phyloP scores from a whole-genome alignment of 2,113 vertebrate species.

The Podarcis cretensis region DNA sequence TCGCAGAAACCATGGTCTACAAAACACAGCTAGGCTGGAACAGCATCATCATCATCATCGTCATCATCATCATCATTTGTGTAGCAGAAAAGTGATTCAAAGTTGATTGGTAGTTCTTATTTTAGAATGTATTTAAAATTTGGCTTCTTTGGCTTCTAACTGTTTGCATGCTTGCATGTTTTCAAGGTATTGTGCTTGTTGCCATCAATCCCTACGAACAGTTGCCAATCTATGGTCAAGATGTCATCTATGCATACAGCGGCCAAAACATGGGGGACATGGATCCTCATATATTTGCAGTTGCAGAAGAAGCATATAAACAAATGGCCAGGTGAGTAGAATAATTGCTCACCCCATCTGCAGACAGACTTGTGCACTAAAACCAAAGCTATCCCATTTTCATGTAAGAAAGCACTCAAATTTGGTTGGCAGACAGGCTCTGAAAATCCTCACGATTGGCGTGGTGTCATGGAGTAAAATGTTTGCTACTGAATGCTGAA shows the following conservation, averaged over 20 bases:
- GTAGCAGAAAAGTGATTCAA: background rate
- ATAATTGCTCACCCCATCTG: fast-evolving
- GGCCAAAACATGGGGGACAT: constrained; percentile 96
- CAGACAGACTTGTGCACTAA: background rate
- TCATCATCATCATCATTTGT: background rate
- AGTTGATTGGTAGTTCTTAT: background rate
- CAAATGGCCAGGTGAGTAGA: constrained; percentile 92
- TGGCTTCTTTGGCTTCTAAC: background rate
- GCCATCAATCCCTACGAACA: constrained; percentile 96
- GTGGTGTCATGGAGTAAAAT: background rate
- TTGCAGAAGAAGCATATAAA: constrained; percentile 95
- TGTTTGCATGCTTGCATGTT: background rate
- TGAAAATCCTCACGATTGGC: background rate
- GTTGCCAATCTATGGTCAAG: constrained; percentile 94
- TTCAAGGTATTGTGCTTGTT: constrained; percentile 92
- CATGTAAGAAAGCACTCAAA: background rate
- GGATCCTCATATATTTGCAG: constrained; percentile 97
- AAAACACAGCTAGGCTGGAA: background rate
- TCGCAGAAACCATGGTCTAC: too few relatives aligned
- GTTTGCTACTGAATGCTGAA: background rate
- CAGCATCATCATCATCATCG: background rate
- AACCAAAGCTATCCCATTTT: background rate
- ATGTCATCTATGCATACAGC: constrained; percentile 95
- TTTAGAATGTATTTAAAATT: background rate
- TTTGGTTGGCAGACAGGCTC: background rate